A percentile compares a stretch with the other conserved stretches of the same genome.
These are phyloP conservation scores for Rhorus exstirpatorius DNA, from an alignment of 2,888 invertebrate genomes.

Conservation along the genomic window DNA sequence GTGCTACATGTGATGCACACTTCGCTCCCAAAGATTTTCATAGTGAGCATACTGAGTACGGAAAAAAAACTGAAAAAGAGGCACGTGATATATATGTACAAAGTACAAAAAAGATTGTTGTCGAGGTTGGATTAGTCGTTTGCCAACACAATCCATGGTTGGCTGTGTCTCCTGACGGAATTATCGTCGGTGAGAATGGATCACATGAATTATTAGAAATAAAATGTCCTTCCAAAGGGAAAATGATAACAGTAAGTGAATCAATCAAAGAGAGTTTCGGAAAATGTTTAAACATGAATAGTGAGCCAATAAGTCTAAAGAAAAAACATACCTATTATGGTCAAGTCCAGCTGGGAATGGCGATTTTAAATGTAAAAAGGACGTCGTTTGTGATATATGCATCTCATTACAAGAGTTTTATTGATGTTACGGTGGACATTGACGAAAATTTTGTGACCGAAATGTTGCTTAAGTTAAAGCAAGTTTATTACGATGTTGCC, in stretches of 20 bases:
- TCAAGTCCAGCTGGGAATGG: constrained; percentile 68
- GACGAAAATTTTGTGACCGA: constrained; percentile 54
- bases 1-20: constrained; percentile 54
- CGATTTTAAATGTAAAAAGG: constrained; percentile 53
- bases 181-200: too few species aligned
- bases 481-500: constrained; percentile 57
- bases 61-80: constrained; percentile 65
- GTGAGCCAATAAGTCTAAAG: too few species aligned
- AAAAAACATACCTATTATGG: constrained; percentile 51
- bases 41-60: constrained; percentile 68
- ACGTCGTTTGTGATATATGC: constrained; percentile 61
- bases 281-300: too few species aligned
- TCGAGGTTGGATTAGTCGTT: constrained; percentile 71
- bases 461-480: constrained; percentile 42
- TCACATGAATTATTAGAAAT: too few species aligned
- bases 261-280: too few species aligned
- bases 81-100: constrained; percentile 66
- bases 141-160: constrained; percentile 72
- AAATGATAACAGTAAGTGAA: too few species aligned
- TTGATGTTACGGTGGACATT: constrained; percentile 36
- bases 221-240: too few species aligned
- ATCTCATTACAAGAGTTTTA: constrained; percentile 51
- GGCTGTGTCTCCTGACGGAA: constrained; percentile 51
- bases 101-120: too few species aligned
- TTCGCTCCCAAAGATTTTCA: constrained; percentile 66